phyloP scores from a whole-genome alignment of 2,797 vertebrate species.

The Valencia hispanica region DNA sequence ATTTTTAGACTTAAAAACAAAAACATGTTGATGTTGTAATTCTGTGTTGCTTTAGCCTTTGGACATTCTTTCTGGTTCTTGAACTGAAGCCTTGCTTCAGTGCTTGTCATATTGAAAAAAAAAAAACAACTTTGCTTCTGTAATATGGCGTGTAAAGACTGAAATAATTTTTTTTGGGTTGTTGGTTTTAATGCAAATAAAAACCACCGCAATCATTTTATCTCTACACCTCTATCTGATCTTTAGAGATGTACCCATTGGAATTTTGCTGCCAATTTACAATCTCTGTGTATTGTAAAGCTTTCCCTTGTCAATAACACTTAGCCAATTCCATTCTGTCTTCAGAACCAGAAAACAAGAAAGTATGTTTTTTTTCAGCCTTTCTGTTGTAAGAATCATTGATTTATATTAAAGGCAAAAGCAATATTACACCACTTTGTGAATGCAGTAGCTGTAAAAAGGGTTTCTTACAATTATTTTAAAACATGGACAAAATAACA shows the following conservation, averaged over 20 bases:
- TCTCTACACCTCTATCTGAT: too few species aligned
- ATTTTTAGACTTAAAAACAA: not conserved
- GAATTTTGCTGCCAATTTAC: not conserved
- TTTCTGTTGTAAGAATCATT: not conserved
- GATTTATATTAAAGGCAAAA: not conserved
- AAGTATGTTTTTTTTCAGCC: not conserved
- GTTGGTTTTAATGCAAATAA: not conserved
- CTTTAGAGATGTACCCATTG: not conserved
- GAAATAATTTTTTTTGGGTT: not conserved
- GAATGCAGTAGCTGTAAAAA: not conserved
- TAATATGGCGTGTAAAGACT: too few species aligned
- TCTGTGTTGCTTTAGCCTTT: not conserved
- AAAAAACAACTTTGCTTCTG: too few species aligned
- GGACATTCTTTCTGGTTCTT: not conserved
- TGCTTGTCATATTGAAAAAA: not conserved
- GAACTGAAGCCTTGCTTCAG: conserved; percentile 1
- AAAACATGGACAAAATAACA: not conserved
- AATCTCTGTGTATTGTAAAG: not conserved
- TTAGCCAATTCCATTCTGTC: not conserved
- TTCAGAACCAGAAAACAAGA: not conserved
- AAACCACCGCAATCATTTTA: too few species aligned
- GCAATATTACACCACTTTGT: not conserved
- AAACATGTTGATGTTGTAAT: not conserved
- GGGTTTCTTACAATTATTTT: not conserved
- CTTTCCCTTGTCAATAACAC: not conserved